Evolutionary conservation across 1,140 invertebrate species (phyloP), one percentile per base, ranked within the genome.

Genomic region (Lucilia sericata): DNA sequence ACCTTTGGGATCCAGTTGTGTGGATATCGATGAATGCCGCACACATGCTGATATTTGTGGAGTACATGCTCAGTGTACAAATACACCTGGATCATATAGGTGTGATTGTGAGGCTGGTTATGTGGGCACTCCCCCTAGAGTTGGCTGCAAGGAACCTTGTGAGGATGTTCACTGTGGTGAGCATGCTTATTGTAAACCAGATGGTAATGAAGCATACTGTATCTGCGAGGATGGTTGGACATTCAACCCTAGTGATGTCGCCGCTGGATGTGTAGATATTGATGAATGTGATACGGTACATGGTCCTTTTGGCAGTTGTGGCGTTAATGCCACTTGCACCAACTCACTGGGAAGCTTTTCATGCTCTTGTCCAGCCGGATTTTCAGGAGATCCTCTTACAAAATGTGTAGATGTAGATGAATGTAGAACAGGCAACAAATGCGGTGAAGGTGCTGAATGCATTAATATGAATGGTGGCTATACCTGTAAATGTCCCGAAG

Each of bases 201-300:
- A 98, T 86, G 96, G 96, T 47, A 93, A 95, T 74, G 97, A 98
- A 91, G 97, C 96, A 1, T 97, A 97, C 87, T 98, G 97, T 86
- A 96, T 98, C 75, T 98, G 97, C 88, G 96, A 98, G 88, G 96
- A 97, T 82, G 97, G 97, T 0, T 98, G 96, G 96, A 97, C 96
- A 1, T 98, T 96, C 88, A 95, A 98, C 92, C 97, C 97, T 0
- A 94, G 92, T 84, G 96, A 98, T 87, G 96, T 98, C 84, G 93
- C 95, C 0, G 96, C 96, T 60, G 97, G 97, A 83, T 98, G 97
- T 89, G 94, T 97, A 84, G 97, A 98, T 91, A 96, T 99, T 85
- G 94, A 99, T 90, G 98, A 99, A 92, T 99, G 98, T 89, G 96
- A 97, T 87, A 92, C 92, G 51, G 90, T 94, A 13, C 93, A 95